Evolutionary conservation across 1,140 invertebrate species (phyloP), one percentile per base, ranked within the genome.

Genomic region (Papilio helenus): DNA sequence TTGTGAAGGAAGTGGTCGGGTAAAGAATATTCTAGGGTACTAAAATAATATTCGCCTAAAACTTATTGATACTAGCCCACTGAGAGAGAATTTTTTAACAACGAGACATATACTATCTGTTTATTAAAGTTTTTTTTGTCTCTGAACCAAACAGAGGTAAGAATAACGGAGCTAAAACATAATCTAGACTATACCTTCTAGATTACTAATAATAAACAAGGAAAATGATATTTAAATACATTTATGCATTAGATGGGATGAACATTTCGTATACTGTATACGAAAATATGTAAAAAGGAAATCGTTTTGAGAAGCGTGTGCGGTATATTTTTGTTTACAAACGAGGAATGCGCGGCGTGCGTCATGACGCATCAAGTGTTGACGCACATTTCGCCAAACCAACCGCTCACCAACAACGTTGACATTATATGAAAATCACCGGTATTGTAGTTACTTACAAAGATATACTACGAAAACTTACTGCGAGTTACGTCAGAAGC

Each of bases 241-340:
- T 58, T 20, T 55, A 55, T 55, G 51, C 4, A 55, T n/a, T 16
- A 55, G 51, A 20, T 55, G 14, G n/a, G 55, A 8, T 23, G 20
- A 55, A 55, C 51, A 1, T 58, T 65, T 65, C 18, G 58, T 10
- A 26, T 26, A 58, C 10, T 7, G 61, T 16, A 68, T 68, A 14
- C 61, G 12, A 68, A 68, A 68, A 68, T 68, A 68, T 29, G 12
- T 29, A 68, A 42, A 76, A 73, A 73, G 46, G 68, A 82, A 79
- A 51, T 55, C 71, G 49, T 78, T 79, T 42, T 23, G 49, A 80
- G 81, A 76, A 72, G 29, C 72, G 61, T 29, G 79, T 39, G 51
- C 34, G 26, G 86, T 87, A 81, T 90, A 89, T 89, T 88, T 90
- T 89, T 89, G 89, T 92, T 91, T 87, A 88, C 81, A 65, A 77